Percentiles rank a stretch among this genome's conserved stretches.
Conservation (phyloP, 2,113 vertebrate genomes). For the Pterocles orientalis region DNA sequence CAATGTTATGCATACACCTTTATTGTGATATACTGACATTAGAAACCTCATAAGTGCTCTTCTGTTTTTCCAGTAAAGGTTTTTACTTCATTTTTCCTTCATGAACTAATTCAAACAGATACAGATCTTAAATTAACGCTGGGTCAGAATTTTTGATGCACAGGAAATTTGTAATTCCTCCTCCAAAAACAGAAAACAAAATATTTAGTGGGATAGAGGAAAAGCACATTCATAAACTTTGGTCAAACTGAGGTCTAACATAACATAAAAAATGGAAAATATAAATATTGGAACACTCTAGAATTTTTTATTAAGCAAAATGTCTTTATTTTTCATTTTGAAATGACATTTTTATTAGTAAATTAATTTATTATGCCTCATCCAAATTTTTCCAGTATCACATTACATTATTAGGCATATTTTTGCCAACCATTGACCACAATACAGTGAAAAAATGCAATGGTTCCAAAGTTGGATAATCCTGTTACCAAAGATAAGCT, state of each 20-base stretch:
- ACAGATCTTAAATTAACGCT: not conserved
- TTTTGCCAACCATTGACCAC: not conserved
- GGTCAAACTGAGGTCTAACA: not conserved
- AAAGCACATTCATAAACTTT: not conserved
- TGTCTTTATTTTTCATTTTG: not conserved
- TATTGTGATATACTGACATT: not conserved
- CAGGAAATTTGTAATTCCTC: not conserved
- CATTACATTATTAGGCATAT: not conserved
- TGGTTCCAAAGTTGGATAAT: not conserved
- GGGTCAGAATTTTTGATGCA: not conserved
- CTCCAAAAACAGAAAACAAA: not conserved
- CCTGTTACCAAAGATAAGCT: not conserved
- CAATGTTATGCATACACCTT: too few species aligned
- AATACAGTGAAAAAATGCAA: not conserved
- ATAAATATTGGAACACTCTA: not conserved
- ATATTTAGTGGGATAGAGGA: not conserved
- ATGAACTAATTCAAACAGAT: not conserved
- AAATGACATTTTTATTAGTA: not conserved
- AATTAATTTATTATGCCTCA: not conserved
- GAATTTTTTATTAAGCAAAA: not conserved
- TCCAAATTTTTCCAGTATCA: not conserved
- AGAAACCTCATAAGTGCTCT: not conserved
- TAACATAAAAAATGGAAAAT: not conserved
- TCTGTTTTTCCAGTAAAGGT: not conserved
- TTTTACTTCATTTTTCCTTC: not conserved